phyloP scores from a whole-genome alignment of 2,113 vertebrate genomes.

The Peromyscus polionotus region DNA sequence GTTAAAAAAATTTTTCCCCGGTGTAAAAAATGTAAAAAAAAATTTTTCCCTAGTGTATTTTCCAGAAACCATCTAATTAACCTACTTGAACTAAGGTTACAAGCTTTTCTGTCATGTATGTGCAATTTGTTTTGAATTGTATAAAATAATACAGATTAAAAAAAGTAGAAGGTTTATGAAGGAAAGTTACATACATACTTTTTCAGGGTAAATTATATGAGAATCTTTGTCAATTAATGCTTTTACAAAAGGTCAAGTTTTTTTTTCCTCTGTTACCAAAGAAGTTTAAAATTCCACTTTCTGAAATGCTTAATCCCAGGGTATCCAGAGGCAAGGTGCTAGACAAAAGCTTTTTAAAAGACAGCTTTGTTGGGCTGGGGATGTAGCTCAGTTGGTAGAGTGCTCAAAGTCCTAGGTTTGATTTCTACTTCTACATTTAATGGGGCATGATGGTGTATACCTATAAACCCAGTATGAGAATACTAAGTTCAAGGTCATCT shows the following conservation, averaged over 20 bases:
- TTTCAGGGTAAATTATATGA: constrained; percentile 26
- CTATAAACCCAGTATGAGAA: neutral
- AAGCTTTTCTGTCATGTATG: neutral
- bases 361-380: neutral
- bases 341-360: neutral
- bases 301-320: neutral
- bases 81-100: constrained; percentile 18
- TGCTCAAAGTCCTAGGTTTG: neutral
- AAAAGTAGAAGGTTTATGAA: constrained; percentile 24
- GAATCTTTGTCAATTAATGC: neutral
- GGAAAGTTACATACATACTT: neutral
- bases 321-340: neutral
- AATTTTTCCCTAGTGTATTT: neutral
- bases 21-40: constrained; percentile 8
- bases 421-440: neutral
- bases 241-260: neutral
- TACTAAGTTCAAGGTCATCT: neutral
- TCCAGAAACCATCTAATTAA: constrained; percentile 42
- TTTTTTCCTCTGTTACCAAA: neutral
- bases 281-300: neutral
- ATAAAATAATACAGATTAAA: neutral
- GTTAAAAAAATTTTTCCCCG: neutral
- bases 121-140: neutral
- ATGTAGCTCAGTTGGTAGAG: neutral
- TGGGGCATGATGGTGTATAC: neutral